These are phyloP conservation scores for Polydrusus cervinus DNA, from an alignment of 2,888 invertebrate genomes.

Conservation along the genomic window DNA sequence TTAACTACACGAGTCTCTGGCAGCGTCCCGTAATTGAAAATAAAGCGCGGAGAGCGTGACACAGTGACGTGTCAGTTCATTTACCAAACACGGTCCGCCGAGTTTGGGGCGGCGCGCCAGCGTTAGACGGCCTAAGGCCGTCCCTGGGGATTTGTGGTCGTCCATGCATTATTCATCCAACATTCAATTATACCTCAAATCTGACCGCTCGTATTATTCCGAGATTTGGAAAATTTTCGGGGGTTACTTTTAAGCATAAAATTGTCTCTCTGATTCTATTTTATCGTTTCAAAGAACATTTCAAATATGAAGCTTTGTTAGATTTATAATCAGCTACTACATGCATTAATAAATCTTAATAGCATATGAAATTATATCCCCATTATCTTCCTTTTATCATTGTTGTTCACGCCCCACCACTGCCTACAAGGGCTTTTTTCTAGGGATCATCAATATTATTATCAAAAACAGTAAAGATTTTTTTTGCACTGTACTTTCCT, in stretches of 20 bases:
- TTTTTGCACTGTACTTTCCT: too few relatives aligned
- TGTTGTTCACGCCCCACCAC: too few relatives aligned
- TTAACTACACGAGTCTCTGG: slow-evolving; percentile 51
- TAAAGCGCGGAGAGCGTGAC: slow-evolving; percentile 59
- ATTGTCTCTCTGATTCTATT: slow-evolving; percentile 26
- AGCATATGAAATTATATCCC: too few relatives aligned
- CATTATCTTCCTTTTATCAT: too few relatives aligned
- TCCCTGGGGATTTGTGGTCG: slow-evolving; percentile 65
- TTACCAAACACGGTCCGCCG: slow-evolving; percentile 68
- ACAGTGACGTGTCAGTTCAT: slow-evolving; percentile 65
- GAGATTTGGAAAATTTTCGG: slow-evolving; percentile 38
- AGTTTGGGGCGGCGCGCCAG: slow-evolving; percentile 58
- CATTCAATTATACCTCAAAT: slow-evolving; percentile 72
- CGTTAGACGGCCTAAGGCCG: slow-evolving; percentile 62
- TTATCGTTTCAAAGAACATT: background rate
- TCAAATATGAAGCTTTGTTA: background rate
- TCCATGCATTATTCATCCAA: slow-evolving; percentile 71
- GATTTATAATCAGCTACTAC: too few relatives aligned
- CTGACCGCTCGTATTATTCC: slow-evolving; percentile 58
- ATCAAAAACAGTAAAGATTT: too few relatives aligned
- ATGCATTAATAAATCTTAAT: too few relatives aligned
- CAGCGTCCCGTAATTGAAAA: slow-evolving; percentile 62
- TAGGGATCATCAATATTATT: too few relatives aligned
- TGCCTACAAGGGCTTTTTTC: too few relatives aligned
- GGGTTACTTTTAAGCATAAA: slow-evolving; percentile 48